Conservation (phyloP, 2,113 vertebrate genomes). For the Chaetura pelagica region DNA sequence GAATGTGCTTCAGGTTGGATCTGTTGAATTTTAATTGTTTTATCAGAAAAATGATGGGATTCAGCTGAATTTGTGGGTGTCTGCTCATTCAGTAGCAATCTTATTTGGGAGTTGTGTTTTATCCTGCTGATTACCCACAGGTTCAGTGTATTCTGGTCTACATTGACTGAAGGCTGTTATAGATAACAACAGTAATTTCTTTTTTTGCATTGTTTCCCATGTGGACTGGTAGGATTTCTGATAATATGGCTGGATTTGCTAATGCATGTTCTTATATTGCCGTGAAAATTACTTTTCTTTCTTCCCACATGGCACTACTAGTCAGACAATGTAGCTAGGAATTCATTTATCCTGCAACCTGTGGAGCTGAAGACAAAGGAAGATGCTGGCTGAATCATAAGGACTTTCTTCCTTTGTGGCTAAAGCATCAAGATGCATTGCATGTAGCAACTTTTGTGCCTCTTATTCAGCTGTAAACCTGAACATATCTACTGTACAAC, state of each 20-base stretch:
- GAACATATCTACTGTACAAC: neutral
- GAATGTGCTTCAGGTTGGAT: neutral
- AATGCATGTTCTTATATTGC: conserved; percentile 16
- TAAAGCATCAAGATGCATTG: neutral
- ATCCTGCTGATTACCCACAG: neutral
- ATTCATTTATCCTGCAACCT: neutral
- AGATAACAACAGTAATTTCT: neutral
- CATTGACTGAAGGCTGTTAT: neutral
- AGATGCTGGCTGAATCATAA: conserved; percentile 49
- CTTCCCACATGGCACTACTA: neutral
- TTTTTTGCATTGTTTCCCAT: neutral
- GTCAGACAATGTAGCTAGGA: conserved; percentile 7
- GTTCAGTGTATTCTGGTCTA: neutral
- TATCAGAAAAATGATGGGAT: neutral
- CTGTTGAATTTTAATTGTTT: neutral
- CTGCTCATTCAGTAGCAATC: neutral
- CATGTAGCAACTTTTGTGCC: neutral
- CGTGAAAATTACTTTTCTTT: conserved; percentile 6
- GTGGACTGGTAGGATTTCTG: neutral
- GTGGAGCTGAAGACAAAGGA: conserved; percentile 33
- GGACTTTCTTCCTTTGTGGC: neutral
- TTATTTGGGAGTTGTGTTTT: neutral
- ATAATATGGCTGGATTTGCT: conserved; percentile 6
- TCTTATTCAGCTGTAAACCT: neutral
- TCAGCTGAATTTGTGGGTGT: neutral